Evolutionary conservation across 2,888 invertebrate species (phyloP), one percentile per base, ranked within the genome.

Genomic region (Patella pellucida): DNA sequence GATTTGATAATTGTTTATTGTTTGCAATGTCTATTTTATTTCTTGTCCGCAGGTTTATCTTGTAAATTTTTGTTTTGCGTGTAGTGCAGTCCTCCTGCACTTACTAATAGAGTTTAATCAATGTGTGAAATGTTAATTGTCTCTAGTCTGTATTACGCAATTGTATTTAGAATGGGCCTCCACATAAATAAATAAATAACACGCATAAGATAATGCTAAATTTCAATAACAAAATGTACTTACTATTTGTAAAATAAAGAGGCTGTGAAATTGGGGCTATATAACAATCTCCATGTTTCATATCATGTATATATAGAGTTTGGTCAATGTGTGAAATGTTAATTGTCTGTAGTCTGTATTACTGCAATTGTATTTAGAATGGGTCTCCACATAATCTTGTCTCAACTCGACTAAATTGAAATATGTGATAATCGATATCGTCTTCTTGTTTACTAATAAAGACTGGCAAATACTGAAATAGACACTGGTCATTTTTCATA

Each of bases 71-170:
- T n/a, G n/a, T n/a, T n/a, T n/a, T n/a, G n/a, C n/a, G n/a, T n/a
- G n/a, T n/a, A n/a, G n/a, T n/a, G n/a, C n/a, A n/a, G n/a, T n/a
- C n/a, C n/a, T n/a, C n/a, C n/a, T n/a, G n/a, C n/a, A n/a, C n/a
- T n/a, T n/a, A n/a, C n/a, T 41, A 41, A 41, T 41, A 41, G 41
- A 41, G 41, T 41, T 41, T 41, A 7, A 1, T 62, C 23, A 62
- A 62, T 62, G 62, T 62, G 62, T 62, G 62, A 62, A 62, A 62
- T 62, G 62, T 62, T 62, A 62, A 62, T 62, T 62, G 62, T 62
- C 19, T 62, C 19, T 62, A 1, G 23, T 62, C 23, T 23, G n/a
- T 12, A 2, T 62, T 2, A 23, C 23, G 23, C 19, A 62, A 62
- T 23, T 56, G 41, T 41, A 41, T 41, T 41, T 41, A 41, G 41